These are phyloP conservation scores for Blera fallax DNA, from an alignment of 2,888 invertebrate species.

Conservation along the genomic window DNA sequence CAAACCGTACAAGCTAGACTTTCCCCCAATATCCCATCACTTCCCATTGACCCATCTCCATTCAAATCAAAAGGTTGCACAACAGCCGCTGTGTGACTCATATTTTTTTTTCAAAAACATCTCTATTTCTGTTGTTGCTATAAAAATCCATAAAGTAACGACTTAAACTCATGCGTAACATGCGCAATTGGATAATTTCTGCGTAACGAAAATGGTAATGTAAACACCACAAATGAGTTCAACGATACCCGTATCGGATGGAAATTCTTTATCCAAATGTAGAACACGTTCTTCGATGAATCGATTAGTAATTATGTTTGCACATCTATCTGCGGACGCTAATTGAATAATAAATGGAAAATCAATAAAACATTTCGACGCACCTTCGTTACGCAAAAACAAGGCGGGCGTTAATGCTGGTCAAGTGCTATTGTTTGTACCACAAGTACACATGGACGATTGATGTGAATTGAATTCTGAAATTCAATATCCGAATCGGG, in stretches of 20 bases:
- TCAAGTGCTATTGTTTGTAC: conserved; percentile 18
- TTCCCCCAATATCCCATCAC: too few species aligned
- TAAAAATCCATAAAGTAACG: too few species aligned
- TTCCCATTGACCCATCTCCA: too few species aligned
- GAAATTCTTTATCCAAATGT: conserved; percentile 24
- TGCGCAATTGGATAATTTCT: too few species aligned
- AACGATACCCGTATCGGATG: not conserved
- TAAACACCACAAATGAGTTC: conserved; percentile 4
- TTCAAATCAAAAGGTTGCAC: too few species aligned
- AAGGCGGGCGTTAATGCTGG: conserved; percentile 21
- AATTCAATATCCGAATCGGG: conserved; percentile 12
- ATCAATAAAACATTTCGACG: conserved; percentile 39
- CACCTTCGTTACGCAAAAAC: conserved; percentile 49
- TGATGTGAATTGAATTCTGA: conserved; percentile 28
- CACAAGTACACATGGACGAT: not conserved
- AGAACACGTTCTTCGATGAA: conserved; percentile 37
- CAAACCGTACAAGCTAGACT: too few species aligned
- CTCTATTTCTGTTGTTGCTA: too few species aligned
- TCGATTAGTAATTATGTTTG: conserved; percentile 50
- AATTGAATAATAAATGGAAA: conserved; percentile 53
- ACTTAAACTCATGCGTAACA: too few species aligned
- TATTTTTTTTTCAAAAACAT: too few species aligned
- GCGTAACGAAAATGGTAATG: not conserved
- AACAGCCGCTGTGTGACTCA: too few species aligned
- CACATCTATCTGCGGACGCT: conserved; percentile 8